A percentile compares a stretch with the other conserved stretches of the same genome.
These are phyloP conservation scores for Microplitis mediator DNA, from an alignment of 1,140 invertebrate genomes.

Conservation along the genomic window DNA sequence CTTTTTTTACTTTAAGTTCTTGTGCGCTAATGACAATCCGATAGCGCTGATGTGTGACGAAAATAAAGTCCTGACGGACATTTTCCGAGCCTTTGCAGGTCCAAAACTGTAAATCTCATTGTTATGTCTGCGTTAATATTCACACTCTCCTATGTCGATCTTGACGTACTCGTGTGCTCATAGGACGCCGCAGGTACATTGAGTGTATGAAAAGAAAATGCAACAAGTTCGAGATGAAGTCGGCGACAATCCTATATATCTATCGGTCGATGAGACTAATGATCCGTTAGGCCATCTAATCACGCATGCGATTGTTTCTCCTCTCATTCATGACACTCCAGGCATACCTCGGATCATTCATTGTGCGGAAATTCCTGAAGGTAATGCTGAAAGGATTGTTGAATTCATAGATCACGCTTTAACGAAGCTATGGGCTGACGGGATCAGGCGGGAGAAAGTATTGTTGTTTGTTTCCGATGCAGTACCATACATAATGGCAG, in stretches of 20 bases:
- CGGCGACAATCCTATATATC: conserved; percentile 12
- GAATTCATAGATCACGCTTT: not conserved
- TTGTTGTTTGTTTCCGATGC: conserved; percentile 38
- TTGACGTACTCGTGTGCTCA: no score
- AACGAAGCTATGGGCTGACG: conserved; percentile 11
- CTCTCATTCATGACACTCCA: not conserved
- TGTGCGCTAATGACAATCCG: no score
- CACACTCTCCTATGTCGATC: no score
- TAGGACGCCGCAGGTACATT: no score
- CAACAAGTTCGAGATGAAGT: not conserved
- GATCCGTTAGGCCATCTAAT: conserved; percentile 18
- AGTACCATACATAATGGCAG: conserved; percentile 43
- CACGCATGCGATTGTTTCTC: conserved; percentile 23
- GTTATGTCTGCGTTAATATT: no score
- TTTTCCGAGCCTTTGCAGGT: no score
- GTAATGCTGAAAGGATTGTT: not conserved
- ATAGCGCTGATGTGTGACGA: no score
- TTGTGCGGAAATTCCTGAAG: not conserved
- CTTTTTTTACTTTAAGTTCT: no score
- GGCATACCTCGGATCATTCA: no score
- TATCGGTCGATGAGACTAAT: conserved; percentile 27
- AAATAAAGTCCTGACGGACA: no score
- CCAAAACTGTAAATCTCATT: no score
- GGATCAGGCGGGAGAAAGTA: conserved; percentile 28
- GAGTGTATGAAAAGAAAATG: not conserved